Percentiles rank a stretch among this genome's conserved stretches.
phyloP scores from a whole-genome alignment of 2,113 vertebrate genomes.

The Psilopsiagon aymara region DNA sequence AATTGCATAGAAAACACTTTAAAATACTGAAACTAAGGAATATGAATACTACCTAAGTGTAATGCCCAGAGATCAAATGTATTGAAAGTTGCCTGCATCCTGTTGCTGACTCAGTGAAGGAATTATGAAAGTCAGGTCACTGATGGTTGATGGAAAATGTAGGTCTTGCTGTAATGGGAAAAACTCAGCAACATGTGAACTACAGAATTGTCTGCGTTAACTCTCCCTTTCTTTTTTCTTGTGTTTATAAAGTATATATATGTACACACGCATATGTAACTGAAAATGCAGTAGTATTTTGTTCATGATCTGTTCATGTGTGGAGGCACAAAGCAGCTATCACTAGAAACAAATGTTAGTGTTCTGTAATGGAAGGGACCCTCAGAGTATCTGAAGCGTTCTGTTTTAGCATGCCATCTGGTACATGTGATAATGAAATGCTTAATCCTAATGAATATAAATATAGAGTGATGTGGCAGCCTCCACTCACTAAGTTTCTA shows the following conservation, averaged over 20 bases:
- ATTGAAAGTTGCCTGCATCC: not conserved
- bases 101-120: not conserved
- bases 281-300: not conserved
- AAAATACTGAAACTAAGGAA: not conserved
- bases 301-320: not conserved
- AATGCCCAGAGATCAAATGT: not conserved
- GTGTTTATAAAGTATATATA: not conserved
- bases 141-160: not conserved
- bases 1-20: not conserved
- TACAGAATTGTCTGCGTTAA: not conserved
- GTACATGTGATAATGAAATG: constrained; percentile 11
- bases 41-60: not conserved
- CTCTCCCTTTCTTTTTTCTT: not conserved
- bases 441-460: constrained; percentile 26
- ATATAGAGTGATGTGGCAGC: constrained; percentile 25
- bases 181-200: not conserved
- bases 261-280: not conserved
- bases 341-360: not conserved
- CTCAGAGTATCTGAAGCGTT: not conserved
- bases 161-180: not conserved
- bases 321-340: not conserved
- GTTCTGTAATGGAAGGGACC: not conserved
- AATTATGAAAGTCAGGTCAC: not conserved
- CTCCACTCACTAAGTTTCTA: constrained; percentile 23
- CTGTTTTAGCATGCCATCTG: constrained; percentile 19